Evolutionary conservation across 2,797 vertebrate genomes (phyloP).

Genomic region (Martes flavigula): DNA sequence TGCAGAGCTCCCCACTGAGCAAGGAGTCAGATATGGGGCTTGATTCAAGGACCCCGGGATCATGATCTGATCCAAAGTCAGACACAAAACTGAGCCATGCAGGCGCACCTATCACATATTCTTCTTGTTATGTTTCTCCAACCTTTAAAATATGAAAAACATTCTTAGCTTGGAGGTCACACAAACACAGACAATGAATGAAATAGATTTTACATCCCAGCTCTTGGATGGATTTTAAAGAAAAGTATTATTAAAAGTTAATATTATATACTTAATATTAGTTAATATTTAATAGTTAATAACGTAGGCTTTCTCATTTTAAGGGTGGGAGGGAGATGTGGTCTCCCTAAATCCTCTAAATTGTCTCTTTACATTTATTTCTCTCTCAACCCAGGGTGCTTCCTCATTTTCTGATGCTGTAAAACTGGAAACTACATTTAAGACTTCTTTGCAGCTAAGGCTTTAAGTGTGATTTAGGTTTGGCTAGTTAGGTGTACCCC

Average conservation of each 20-base stretch:
- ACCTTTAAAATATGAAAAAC: background rate
- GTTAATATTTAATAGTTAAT: too few relatives aligned
- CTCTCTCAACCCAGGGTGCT: background rate
- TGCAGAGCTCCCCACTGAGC: background rate
- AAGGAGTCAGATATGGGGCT: background rate
- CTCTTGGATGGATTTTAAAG: background rate
- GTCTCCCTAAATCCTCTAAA: background rate
- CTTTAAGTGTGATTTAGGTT: background rate
- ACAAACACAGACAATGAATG: background rate
- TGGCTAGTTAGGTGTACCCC: background rate
- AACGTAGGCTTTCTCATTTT: background rate
- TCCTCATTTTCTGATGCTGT: background rate
- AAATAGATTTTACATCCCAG: background rate
- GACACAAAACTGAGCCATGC: background rate
- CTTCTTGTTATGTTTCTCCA: background rate
- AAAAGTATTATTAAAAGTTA: background rate
- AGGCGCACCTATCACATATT: background rate
- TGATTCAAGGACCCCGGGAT: background rate
- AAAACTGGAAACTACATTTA: background rate
- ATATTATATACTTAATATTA: too few relatives aligned
- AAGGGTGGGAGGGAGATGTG: background rate
- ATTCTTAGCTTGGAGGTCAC: background rate
- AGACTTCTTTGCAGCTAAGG: background rate
- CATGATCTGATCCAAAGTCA: background rate
- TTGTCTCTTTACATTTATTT: background rate